Evolutionary conservation across 2,888 invertebrate genomes (phyloP), one percentile per base, ranked within the genome.

Genomic region (Chrysina gloriosa): DNA sequence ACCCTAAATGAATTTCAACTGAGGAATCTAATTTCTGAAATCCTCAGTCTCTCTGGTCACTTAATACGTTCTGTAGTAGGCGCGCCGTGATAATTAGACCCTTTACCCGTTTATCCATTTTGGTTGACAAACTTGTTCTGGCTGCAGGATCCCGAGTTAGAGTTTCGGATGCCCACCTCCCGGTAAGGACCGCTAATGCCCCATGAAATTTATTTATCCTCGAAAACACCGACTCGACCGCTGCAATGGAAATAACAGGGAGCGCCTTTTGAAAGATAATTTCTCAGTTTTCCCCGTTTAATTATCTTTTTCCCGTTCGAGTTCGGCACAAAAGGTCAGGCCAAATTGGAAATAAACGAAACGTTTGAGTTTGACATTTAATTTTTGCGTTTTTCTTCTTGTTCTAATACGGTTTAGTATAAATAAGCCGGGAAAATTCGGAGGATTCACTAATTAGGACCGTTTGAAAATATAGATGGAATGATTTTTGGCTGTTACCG

Each of bases 121-220:
- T 56, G 66, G 56, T 58, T 66, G 58, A 66, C 66, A 58, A 66
- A 66, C 58, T 58, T 58, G 58, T 58, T 34, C 58, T 47, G 56
- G 45, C 47, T 27, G 39, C n/a, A 19, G 47, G 21, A 42, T 47
- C 23, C 23, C 47, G 58, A 50, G 39, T 19, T 42, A 29, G 66
- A 47, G 31, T 66, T 58, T 45, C 23, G 36, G 45, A 25, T 19
- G 45, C 16, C 21, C 47, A 7, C 50, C 11, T 56, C 25, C 45
- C 45, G 19, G 34, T 5, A 31, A 39, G 11, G 23, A 25, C 39
- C 58, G 56, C 58, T 66, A 66, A 66, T 66, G 47, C 56, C 34
- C 56, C 66, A 47, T 58, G 66, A 58, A 58, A 66, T 66, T 66
- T 66, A 66, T 66, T 66, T 66, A 66, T 58, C 47, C 47, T 47